These are phyloP conservation scores for Zaprionus ornatus DNA, from an alignment of 1,140 invertebrate species.

Conservation along the genomic window DNA sequence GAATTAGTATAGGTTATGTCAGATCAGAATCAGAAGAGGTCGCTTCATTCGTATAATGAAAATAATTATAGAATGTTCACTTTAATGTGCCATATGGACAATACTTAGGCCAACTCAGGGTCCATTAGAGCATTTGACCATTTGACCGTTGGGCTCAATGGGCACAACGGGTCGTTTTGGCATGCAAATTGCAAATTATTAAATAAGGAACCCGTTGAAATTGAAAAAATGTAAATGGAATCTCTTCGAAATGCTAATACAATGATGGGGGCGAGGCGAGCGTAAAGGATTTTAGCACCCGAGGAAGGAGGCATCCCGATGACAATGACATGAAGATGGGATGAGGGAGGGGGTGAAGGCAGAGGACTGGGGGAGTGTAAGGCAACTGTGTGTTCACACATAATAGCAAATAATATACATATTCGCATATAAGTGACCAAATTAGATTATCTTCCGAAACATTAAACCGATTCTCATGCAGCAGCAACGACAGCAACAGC, in stretches of 20 bases:
- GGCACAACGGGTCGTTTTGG: slow-evolving; percentile 40
- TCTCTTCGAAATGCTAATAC: slow-evolving; percentile 54
- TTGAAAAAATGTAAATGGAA: slow-evolving; percentile 78
- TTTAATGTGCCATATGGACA: slow-evolving; percentile 45
- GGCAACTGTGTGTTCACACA: slow-evolving; percentile 38
- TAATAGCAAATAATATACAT: slow-evolving; percentile 81
- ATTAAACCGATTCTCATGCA: slow-evolving; percentile 78
- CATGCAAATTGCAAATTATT: slow-evolving; percentile 77
- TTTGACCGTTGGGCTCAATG: slow-evolving; percentile 33
- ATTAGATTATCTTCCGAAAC: slow-evolving; percentile 83
- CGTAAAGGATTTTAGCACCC: slow-evolving; percentile 34
- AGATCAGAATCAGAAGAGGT: no score
- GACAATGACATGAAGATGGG: slow-evolving; percentile 16
- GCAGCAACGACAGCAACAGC: slow-evolving; percentile 41
- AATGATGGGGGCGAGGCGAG: slow-evolving; percentile 10
- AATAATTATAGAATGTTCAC: background rate
- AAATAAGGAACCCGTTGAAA: slow-evolving; percentile 66
- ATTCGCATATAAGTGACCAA: slow-evolving; percentile 84
- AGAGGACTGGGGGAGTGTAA: background rate
- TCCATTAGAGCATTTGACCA: slow-evolving; percentile 5
- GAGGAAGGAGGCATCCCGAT: slow-evolving; percentile 11
- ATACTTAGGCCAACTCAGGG: slow-evolving; percentile 1
- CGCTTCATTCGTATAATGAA: background rate
- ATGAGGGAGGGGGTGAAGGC: background rate
- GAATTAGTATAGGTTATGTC: no score